phyloP scores from a whole-genome alignment of 2,888 invertebrate genomes.

The Argyresthia goedartella region DNA sequence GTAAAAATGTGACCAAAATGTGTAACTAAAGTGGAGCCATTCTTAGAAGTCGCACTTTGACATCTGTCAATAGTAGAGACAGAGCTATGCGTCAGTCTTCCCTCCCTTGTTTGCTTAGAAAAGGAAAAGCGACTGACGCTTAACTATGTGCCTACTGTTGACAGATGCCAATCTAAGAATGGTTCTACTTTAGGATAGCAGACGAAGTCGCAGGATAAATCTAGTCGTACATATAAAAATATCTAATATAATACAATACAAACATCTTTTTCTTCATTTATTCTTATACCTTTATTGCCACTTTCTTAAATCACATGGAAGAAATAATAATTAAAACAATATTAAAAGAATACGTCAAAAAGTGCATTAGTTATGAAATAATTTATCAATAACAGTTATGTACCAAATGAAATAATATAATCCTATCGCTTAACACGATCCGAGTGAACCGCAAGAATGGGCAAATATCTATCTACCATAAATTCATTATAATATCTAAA shows the following conservation, averaged over 20 bases:
- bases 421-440: neutral
- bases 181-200: too few relatives aligned
- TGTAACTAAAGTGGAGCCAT: too few relatives aligned
- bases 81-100: too few relatives aligned
- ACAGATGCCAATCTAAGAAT: too few relatives aligned
- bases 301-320: slow-evolving; percentile 63
- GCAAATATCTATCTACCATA: neutral
- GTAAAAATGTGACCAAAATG: too few relatives aligned
- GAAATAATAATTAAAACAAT: slow-evolving; percentile 42
- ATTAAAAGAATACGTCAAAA: slow-evolving; percentile 51
- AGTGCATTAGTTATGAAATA: slow-evolving; percentile 55
- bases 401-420: slow-evolving; percentile 48
- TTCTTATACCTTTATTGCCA: slow-evolving; percentile 56
- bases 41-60: too few relatives aligned
- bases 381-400: slow-evolving; percentile 47
- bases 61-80: too few relatives aligned
- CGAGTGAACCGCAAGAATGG: neutral
- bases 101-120: too few relatives aligned
- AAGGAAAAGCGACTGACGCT: too few relatives aligned
- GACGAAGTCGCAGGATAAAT: too few relatives aligned
- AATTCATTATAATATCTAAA: neutral
- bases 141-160: too few relatives aligned
- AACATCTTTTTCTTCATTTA: slow-evolving; percentile 23
- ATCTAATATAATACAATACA: neutral
- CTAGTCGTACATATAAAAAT: neutral